These are phyloP conservation scores for Dolichomitus sp. DNA, from an alignment of 2,888 invertebrate genomes.

Conservation along the genomic window DNA sequence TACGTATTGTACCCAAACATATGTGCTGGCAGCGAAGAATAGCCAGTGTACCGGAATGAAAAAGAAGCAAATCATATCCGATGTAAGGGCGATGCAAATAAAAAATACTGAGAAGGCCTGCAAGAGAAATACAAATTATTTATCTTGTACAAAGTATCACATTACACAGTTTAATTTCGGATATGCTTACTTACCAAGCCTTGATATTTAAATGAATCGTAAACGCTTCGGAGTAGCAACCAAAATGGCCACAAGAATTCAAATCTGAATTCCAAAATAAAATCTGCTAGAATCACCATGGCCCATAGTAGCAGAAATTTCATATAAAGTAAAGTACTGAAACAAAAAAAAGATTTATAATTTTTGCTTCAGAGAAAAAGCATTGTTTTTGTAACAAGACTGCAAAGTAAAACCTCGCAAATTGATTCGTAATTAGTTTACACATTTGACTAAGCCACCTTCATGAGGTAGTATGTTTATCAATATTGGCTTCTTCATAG, in stretches of 20 bases:
- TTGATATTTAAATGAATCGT: slow-evolving; percentile 99
- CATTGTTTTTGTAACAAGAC: no score
- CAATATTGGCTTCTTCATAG: no score
- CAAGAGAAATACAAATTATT: slow-evolving; percentile 78
- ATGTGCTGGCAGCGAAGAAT: slow-evolving; percentile 99
- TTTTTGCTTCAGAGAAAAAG: no score
- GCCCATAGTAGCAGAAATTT: slow-evolving; percentile 98
- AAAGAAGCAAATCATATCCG: slow-evolving; percentile 99
- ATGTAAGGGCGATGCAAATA: slow-evolving; percentile 98
- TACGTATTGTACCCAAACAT: slow-evolving; percentile 99
- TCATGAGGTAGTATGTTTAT: no score
- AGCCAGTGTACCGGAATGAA: slow-evolving; percentile 99
- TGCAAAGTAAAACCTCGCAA: no score
- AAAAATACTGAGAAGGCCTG: slow-evolving; percentile 99
- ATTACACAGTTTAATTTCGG: neutral
- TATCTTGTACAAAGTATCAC: neutral
- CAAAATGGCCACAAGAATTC: slow-evolving; percentile 99
- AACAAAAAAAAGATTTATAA: slow-evolving; percentile 85
- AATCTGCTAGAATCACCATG: slow-evolving; percentile 97
- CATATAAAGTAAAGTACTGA: slow-evolving; percentile 97
- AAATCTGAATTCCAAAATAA: slow-evolving; percentile 99
- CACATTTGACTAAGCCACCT: no score
- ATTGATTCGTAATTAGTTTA: no score
- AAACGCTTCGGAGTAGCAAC: slow-evolving; percentile 97
- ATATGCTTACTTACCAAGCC: slow-evolving; percentile 92